These are phyloP conservation scores for Drymodes brunneopygia DNA, from an alignment of 2,113 vertebrate genomes.

Conservation along the genomic window DNA sequence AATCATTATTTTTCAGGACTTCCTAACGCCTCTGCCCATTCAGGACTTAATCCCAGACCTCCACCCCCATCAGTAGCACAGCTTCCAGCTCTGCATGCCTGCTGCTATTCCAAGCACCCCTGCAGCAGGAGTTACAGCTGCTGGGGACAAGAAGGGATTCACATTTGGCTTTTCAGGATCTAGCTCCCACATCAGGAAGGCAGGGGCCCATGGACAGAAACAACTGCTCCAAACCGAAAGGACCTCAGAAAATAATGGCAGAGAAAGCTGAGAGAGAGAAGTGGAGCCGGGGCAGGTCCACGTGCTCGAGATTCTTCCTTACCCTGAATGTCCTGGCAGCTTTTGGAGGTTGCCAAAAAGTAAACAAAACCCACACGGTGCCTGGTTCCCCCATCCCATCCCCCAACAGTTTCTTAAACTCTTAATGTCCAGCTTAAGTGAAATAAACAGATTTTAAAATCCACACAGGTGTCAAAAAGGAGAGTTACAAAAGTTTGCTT, in stretches of 20 bases:
- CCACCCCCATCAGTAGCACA: not conserved
- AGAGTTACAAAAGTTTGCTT: not conserved
- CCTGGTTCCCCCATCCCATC: not conserved
- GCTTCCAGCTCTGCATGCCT: not conserved
- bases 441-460: conserved; percentile 14
- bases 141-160: not conserved
- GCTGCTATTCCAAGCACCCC: not conserved
- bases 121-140: not conserved
- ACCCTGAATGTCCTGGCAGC: not conserved
- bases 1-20: not conserved
- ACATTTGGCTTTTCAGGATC: not conserved
- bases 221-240: not conserved
- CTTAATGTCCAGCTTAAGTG: conserved; percentile 68
- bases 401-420: conserved; percentile 25
- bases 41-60: not conserved
- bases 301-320: not conserved
- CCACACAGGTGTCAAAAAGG: not conserved
- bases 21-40: not conserved
- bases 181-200: not conserved
- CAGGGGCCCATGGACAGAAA: not conserved
- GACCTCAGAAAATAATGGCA: not conserved
- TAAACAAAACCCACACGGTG: not conserved
- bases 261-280: not conserved
- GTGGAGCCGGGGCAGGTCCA: not conserved
- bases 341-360: conserved; percentile 3